These are phyloP conservation scores for Onthophagus sagittarius DNA, from an alignment of 2,888 invertebrate genomes.

Conservation along the genomic window DNA sequence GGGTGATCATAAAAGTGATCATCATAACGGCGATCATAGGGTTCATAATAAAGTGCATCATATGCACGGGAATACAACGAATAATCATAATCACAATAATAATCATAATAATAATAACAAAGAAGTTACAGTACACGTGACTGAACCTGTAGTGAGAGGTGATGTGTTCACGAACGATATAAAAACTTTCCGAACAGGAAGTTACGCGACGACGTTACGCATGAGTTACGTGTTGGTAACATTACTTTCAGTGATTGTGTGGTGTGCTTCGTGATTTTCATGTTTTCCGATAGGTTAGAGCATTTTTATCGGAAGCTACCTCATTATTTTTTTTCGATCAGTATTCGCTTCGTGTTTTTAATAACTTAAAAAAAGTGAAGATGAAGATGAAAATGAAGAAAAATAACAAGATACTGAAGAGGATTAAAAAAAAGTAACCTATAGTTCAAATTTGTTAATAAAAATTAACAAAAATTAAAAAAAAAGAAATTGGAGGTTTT, in stretches of 20 bases:
- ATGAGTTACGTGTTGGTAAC: slow-evolving; percentile 17
- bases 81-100: too few relatives aligned
- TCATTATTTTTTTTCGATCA: slow-evolving; percentile 35
- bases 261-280: slow-evolving; percentile 26
- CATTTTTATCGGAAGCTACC: slow-evolving; percentile 38
- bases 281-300: slow-evolving; percentile 10
- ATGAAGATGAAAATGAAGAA: neutral
- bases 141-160: slow-evolving; percentile 18
- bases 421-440: too few relatives aligned
- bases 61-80: neutral
- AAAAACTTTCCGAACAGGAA: slow-evolving; percentile 21
- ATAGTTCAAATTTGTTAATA: too few relatives aligned
- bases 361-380: too few relatives aligned
- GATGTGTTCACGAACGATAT: slow-evolving; percentile 33
- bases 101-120: neutral
- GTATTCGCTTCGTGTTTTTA: slow-evolving; percentile 30
- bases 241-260: slow-evolving; percentile 12
- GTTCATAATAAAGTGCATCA: neutral
- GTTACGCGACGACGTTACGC: slow-evolving; percentile 12
- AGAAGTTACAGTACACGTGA: neutral
- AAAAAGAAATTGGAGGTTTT: too few relatives aligned
- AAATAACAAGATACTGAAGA: too few relatives aligned
- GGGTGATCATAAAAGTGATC: too few relatives aligned
- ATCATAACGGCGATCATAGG: neutral
- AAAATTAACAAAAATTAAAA: too few relatives aligned